Evolutionary conservation across 1,140 invertebrate genomes (phyloP).

Genomic region (Amyelois transitella): DNA sequence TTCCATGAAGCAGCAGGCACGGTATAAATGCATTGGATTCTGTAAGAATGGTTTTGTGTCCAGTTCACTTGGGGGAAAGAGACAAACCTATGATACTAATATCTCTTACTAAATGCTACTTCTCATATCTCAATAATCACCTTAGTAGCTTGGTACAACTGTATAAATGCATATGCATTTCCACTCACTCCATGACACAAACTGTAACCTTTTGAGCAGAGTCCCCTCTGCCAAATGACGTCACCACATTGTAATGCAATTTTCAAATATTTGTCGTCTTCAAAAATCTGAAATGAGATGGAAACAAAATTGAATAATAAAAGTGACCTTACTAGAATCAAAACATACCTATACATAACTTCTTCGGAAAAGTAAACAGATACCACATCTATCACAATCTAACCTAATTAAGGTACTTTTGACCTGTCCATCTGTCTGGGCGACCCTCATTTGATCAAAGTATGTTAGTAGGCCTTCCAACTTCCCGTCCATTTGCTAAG

Average conservation of each 20-base stretch:
- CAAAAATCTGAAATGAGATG: constrained; percentile 77
- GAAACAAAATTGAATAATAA: neutral
- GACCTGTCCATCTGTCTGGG: too few relatives aligned
- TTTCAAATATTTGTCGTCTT: constrained; percentile 83
- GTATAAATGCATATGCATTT: constrained; percentile 92
- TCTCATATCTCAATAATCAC: constrained; percentile 57
- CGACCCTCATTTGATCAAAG: too few relatives aligned
- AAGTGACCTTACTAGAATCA: neutral
- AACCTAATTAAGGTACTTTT: too few relatives aligned
- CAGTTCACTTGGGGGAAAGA: too few relatives aligned
- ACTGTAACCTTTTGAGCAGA: constrained; percentile 93
- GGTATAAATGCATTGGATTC: constrained; percentile 82
- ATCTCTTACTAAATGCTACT: neutral
- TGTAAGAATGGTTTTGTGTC: constrained; percentile 45
- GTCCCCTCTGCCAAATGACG: constrained; percentile 88
- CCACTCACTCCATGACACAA: constrained; percentile 95
- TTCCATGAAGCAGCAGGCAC: constrained; percentile 87
- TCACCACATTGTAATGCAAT: constrained; percentile 83
- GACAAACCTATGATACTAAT: too few relatives aligned
- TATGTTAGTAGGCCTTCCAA: too few relatives aligned
- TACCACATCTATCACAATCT: too few relatives aligned
- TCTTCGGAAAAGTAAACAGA: too few relatives aligned
- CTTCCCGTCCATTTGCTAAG: too few relatives aligned
- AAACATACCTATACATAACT: neutral
- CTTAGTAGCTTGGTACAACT: constrained; percentile 86